Evolutionary conservation across 2,113 vertebrate species (phyloP).

Genomic region (Columbina picui): DNA sequence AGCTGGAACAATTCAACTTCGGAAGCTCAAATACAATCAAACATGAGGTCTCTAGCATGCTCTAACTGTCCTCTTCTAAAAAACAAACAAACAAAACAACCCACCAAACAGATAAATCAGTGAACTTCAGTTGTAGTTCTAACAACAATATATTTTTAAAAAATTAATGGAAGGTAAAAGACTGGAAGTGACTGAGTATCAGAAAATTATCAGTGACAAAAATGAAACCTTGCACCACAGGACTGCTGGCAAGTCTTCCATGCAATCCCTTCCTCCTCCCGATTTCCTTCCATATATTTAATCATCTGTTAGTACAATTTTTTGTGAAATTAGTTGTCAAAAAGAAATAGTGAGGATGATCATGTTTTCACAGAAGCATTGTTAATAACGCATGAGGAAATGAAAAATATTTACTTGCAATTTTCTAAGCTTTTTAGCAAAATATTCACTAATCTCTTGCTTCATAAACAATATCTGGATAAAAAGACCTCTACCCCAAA

Average conservation of each 20-base stretch:
- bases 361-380: conserved; percentile 32
- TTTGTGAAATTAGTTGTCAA: conserved; percentile 7
- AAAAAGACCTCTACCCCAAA: not conserved
- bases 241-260: not conserved
- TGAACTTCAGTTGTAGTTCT: not conserved
- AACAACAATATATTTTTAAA: not conserved
- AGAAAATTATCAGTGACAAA: not conserved
- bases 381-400: conserved; percentile 42
- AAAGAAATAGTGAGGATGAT: conserved; percentile 34
- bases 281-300: not conserved
- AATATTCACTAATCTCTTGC: conserved; percentile 3
- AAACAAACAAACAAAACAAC: not conserved
- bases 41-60: not conserved
- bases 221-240: not conserved
- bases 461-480: not conserved
- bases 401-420: conserved; percentile 47
- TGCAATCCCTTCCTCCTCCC: not conserved
- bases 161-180: not conserved
- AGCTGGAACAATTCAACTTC: not conserved
- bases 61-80: not conserved
- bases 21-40: not conserved
- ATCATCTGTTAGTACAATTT: conserved; percentile 8
- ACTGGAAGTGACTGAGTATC: not conserved
- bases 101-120: not conserved
- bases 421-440: conserved; percentile 41